These are phyloP conservation scores for Zhuqinia jingwanae DNA, from an alignment of 2,888 invertebrate genomes.

Conservation along the genomic window DNA sequence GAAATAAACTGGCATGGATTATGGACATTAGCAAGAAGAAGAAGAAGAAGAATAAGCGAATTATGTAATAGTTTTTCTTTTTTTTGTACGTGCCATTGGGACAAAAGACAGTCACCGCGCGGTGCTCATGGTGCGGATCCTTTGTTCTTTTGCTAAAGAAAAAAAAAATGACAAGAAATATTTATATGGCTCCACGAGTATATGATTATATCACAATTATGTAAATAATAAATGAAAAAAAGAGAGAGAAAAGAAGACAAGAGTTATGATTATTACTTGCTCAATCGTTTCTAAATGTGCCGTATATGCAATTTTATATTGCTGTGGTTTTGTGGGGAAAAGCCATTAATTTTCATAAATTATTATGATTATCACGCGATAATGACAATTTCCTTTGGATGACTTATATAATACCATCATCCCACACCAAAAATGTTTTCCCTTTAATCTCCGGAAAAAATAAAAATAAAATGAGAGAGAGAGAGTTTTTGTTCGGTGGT, in stretches of 20 bases:
- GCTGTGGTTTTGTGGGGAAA: neutral
- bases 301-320: too few relatives aligned
- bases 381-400: slow-evolving; percentile 51
- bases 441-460: slow-evolving; percentile 35
- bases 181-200: neutral
- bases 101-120: neutral
- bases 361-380: slow-evolving; percentile 52
- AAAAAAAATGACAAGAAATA: neutral
- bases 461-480: too few relatives aligned
- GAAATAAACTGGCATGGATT: neutral
- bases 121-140: neutral
- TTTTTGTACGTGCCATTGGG: neutral
- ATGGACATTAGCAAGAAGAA: too few relatives aligned
- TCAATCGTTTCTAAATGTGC: slow-evolving; percentile 28
- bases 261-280: slow-evolving; percentile 39
- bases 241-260: neutral
- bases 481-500: too few relatives aligned
- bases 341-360: slow-evolving; percentile 63
- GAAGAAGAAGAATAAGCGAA: too few relatives aligned
- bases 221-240: slow-evolving; percentile 35
- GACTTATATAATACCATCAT: slow-evolving; percentile 14
- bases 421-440: neutral
- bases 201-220: slow-evolving; percentile 42
- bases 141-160: neutral
- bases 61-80: too few relatives aligned